phyloP scores from a whole-genome alignment of 2,113 vertebrate species.

The Oncorhynchus tshawytscha region DNA sequence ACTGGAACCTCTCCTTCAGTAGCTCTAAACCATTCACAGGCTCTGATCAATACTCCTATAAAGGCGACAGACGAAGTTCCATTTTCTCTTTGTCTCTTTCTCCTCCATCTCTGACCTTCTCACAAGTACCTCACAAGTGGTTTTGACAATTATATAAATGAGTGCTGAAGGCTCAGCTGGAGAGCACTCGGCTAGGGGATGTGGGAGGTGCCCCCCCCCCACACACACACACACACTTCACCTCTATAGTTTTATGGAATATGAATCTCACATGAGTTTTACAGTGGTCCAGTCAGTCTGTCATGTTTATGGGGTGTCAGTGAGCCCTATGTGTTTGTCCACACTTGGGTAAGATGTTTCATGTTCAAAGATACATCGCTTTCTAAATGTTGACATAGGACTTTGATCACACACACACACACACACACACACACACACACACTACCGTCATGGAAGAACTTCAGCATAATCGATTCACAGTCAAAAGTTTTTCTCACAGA shows the following conservation, averaged over 20 bases:
- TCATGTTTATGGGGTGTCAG: too few species aligned
- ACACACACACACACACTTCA: neutral
- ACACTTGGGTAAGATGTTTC: too few species aligned
- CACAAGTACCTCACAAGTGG: slow-evolving; percentile 6
- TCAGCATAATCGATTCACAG: slow-evolving; percentile 1
- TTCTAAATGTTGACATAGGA: too few species aligned
- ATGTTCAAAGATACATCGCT: too few species aligned
- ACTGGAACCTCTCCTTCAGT: neutral
- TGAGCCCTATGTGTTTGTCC: too few species aligned
- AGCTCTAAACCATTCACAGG: neutral
- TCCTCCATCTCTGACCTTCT: slow-evolving; percentile 38
- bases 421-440: neutral
- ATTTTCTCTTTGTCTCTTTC: neutral
- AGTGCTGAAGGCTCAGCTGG: slow-evolving; percentile 24
- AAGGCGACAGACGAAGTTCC: neutral
- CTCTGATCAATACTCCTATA: neutral
- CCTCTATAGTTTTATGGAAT: too few species aligned
- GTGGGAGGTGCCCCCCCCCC: too few species aligned
- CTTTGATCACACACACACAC: neutral
- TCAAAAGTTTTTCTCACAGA: too few species aligned
- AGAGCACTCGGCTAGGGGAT: slow-evolving; percentile 16
- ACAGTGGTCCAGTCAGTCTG: too few species aligned
- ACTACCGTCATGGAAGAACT: slow-evolving; percentile 27
- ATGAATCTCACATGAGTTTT: too few species aligned
- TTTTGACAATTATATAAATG: slow-evolving; percentile 41